Base-by-base conservation (phyloP, 1,140 invertebrate genomes). In the Ephestia elutella region DNA sequence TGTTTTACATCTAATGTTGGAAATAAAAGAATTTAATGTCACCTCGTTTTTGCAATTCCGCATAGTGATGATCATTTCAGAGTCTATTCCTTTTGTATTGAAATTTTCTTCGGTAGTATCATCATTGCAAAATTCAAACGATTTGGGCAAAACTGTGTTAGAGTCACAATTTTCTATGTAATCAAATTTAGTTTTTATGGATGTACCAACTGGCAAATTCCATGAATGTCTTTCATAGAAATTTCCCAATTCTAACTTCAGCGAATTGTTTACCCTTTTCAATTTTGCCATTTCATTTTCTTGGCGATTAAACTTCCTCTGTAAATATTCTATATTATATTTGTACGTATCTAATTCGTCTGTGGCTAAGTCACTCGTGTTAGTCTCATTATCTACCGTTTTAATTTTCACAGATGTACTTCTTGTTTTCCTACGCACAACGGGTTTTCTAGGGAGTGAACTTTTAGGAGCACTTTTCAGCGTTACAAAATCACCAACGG, bases 41-140 rank as follows among this genome's bases (percentile, higher is more conserved):
- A 86, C 83, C 75, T 82, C 66, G 63, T 81, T 77, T 57, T 70
- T 75, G 48, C 81, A 82, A 54, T 80, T 85, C 66, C 80, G 85
- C 63, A 88, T 73, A 13, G 85, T 86, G 30, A 88, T 88, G 21
- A 84, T 73, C 70, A 86, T 81, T 79, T 87, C 85, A 0, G 85
- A 87, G 57, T 85, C 75, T 25, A 75, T 66, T 49, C 70, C 51
- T 57, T 78, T 73, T 1, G 62, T 50, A 7, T 25, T 7, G 32
- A 51, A 20, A 44, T 56, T 54, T 20, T 44, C n/a, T n/a, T n/a
- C n/a, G 9, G 9, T 66, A 20, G 20, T 60, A 28, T 69, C 62
- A 10, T 80, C 68, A 13, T 63, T 62, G 32, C 49, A 58, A 15
- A 49, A 54, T 58, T 82, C 78, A 49, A 73, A 71, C 13, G 72